These are phyloP conservation scores for Phortica magna DNA, from an alignment of 2,888 invertebrate species.

Conservation along the genomic window DNA sequence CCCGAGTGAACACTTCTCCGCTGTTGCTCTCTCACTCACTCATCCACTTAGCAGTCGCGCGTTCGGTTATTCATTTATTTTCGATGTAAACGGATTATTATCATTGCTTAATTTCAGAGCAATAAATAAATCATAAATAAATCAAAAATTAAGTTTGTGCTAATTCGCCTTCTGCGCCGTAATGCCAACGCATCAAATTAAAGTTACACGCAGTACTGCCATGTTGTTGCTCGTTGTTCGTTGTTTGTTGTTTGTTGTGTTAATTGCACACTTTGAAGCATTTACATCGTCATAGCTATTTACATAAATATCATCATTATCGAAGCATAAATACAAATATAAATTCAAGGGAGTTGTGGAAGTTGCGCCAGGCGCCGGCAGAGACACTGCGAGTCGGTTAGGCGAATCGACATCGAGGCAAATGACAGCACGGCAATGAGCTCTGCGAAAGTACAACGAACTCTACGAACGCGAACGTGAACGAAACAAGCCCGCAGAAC, in stretches of 20 bases:
- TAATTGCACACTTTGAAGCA: slow-evolving; percentile 1
- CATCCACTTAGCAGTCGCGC: neutral
- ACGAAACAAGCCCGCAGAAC: neutral
- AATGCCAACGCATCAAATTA: neutral
- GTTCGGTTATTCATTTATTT: too few species aligned
- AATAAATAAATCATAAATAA: neutral
- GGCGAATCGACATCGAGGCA: too few species aligned
- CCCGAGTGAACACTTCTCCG: neutral
- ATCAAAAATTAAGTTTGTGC: neutral
- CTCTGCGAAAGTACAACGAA: too few species aligned
- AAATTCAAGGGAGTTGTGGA: neutral
- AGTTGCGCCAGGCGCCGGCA: too few species aligned
- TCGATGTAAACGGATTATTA: too few species aligned
- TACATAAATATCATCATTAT: slow-evolving; percentile 2
- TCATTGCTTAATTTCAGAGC: too few species aligned
- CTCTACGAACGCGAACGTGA: too few species aligned
- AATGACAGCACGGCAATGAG: too few species aligned
- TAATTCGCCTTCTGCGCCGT: neutral
- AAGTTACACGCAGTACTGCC: neutral
- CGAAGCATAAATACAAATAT: neutral
- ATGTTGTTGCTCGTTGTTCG: neutral
- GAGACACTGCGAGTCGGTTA: too few species aligned
- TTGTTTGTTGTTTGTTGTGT: neutral
- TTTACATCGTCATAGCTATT: neutral
- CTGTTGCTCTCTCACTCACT: neutral